These are phyloP conservation scores for Fringilla coelebs DNA, from an alignment of 2,797 vertebrate species.

Conservation along the genomic window DNA sequence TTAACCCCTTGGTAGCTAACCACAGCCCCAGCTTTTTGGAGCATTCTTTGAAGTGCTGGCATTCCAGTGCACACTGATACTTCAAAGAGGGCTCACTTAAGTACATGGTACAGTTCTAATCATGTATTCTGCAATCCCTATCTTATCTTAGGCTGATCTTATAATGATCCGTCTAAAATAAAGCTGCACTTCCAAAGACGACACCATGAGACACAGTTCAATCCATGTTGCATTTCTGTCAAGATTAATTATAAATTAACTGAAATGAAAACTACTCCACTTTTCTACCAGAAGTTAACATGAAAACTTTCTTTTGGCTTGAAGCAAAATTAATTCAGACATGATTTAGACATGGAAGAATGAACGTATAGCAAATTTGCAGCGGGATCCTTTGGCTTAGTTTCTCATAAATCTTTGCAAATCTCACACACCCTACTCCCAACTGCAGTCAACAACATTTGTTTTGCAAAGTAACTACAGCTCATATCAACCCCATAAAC, in stretches of 20 bases:
- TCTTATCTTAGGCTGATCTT: not conserved
- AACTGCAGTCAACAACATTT: not conserved
- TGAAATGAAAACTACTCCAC: not conserved
- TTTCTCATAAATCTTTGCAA: not conserved
- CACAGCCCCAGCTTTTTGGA: not conserved
- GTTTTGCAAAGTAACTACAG: not conserved
- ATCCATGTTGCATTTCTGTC: not conserved
- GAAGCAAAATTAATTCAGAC: not conserved
- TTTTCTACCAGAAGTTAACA: not conserved
- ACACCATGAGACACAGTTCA: not conserved
- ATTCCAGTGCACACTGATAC: not conserved
- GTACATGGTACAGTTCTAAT: not conserved
- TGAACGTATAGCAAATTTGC: not conserved
- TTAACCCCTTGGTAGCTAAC: slow-evolving; percentile 50
- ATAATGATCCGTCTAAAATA: not conserved
- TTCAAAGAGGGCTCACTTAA: slow-evolving; percentile 26
- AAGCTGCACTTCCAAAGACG: not conserved
- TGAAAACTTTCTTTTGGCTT: not conserved
- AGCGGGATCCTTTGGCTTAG: not conserved
- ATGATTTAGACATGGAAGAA: not conserved
- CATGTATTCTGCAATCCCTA: not conserved
- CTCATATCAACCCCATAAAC: not conserved
- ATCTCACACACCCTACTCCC: not conserved
- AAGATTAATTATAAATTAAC: not conserved
- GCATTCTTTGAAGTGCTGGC: slow-evolving; percentile 51